Base-by-base conservation (phyloP, 2,113 vertebrate genomes). In the Actenoides hombroni region DNA sequence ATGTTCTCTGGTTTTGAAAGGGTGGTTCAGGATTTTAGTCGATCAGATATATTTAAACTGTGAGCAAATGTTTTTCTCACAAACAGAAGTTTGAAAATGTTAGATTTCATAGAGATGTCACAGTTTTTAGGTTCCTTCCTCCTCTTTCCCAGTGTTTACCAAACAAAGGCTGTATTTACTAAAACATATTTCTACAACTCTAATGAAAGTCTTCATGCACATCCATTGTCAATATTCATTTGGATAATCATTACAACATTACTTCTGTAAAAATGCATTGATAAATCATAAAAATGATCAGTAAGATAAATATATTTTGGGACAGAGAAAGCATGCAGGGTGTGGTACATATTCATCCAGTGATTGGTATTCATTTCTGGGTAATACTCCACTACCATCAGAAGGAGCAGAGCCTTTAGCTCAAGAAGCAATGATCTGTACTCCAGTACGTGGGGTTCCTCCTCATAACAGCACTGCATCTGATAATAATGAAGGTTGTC, bases 1-100 rank as follows among this genome's bases (percentile, higher is more conserved):
- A 44, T 21, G 24, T 77, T 76, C n/a, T 39, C 25, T 76, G 26
- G 40, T 54, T 96, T 97, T 88, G 26, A 94, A 94, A 95, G 25
- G 25, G 80, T 57, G 11, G 20, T 46, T 70, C 35, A 84, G 15
- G 57, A n/a, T 82, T 94, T 86, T 83, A 92, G 91, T 78, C 0
- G 0, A 54, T 15, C 13, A 39, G 39, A 19, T 70, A 17, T 46
- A 83, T 56, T 92, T 89, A 81, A 83, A 53, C 53, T 60, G 23
- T 59, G 63, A 64, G 16, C 1, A 2, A 77, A 61, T 56, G 12
- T 37, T 89, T 86, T 94, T 64, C 35, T 86, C 53, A 82, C 5
- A 86, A 84, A 42, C 11, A 75, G 26, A 44, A 53, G 16, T 73
- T 69, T 67, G 8, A 88, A 95, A 92, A 79, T 67, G 19, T 37